Evolutionary conservation across 2,797 vertebrate genomes (phyloP).

Genomic region (Oreochromis mossambicus): DNA sequence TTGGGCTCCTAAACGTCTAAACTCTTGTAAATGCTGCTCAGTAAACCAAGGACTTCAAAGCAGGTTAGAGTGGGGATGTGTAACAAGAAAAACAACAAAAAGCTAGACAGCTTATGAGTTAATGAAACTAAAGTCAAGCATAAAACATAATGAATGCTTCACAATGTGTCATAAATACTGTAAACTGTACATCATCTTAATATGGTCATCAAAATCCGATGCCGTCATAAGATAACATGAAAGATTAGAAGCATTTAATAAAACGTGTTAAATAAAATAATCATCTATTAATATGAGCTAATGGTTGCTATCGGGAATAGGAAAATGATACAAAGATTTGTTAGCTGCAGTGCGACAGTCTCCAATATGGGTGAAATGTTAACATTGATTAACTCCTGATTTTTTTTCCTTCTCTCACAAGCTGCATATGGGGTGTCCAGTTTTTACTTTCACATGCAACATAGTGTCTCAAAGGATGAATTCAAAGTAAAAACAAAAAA

Average conservation of each 20-base stretch:
- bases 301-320: constrained; percentile 5
- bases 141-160: background rate
- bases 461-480: constrained; percentile 62
- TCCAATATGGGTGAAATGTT: constrained; percentile 82
- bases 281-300: background rate
- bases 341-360: constrained; percentile 83
- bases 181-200: background rate
- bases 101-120: background rate
- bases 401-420: constrained; percentile 37
- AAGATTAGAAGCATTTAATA: background rate
- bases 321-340: constrained; percentile 21
- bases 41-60: background rate
- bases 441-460: constrained; percentile 69
- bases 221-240: background rate
- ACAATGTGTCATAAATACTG: background rate
- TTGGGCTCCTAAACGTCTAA: background rate
- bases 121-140: background rate
- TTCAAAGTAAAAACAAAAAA: constrained; percentile 35
- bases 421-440: constrained; percentile 53
- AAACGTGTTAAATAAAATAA: constrained; percentile 1
- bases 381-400: constrained; percentile 61
- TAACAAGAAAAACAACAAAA: constrained; percentile 8
- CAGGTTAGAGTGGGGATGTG: background rate
- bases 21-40: background rate
- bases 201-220: background rate